A percentile compares a stretch with the other conserved stretches of the same genome.
These are phyloP conservation scores for Thalassophryne amazonica DNA, from an alignment of 2,797 vertebrate genomes.

Conservation along the genomic window DNA sequence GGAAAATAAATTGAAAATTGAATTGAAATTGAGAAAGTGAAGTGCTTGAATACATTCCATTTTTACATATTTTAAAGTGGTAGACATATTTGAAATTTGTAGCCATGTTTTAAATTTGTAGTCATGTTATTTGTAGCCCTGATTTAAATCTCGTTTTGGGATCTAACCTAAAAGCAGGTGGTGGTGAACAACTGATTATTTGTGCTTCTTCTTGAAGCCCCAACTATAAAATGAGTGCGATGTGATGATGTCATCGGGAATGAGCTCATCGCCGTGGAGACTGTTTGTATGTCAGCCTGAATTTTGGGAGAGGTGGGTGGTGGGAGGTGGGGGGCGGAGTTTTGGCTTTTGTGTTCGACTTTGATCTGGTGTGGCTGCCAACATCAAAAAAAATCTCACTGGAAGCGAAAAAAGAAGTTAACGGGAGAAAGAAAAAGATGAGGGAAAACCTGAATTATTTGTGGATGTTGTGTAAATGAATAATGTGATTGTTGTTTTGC, in stretches of 20 bases:
- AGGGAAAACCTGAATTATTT: not conserved
- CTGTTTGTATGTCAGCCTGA: conserved; percentile 15
- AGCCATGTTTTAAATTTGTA: too few relatives aligned
- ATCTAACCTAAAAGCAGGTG: too few relatives aligned
- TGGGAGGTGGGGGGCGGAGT: conserved; percentile 6
- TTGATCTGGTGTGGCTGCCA: conserved; percentile 54
- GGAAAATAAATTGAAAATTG: too few relatives aligned
- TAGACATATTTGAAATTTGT: too few relatives aligned
- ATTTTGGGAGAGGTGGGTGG: conserved; percentile 23
- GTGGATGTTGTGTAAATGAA: conserved; percentile 5
- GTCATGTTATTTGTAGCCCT: too few relatives aligned
- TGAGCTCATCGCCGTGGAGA: conserved; percentile 54
- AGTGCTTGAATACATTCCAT: too few relatives aligned
- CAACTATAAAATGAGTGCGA: not conserved
- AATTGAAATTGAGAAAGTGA: too few relatives aligned
- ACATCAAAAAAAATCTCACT: conserved; percentile 60
- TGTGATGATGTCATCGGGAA: conserved; percentile 57
- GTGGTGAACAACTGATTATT: too few relatives aligned
- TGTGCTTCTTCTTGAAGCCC: too few relatives aligned
- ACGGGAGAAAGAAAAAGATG: conserved; percentile 6
- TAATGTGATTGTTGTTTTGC: not conserved
- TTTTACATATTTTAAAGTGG: too few relatives aligned
- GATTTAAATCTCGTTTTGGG: too few relatives aligned
- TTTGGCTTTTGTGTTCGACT: conserved; percentile 53
- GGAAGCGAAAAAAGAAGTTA: conserved; percentile 24